Evolutionary conservation across 1,140 invertebrate species (phyloP), one percentile per base, ranked within the genome.

Genomic region (Caenorhabditis remanei): DNA sequence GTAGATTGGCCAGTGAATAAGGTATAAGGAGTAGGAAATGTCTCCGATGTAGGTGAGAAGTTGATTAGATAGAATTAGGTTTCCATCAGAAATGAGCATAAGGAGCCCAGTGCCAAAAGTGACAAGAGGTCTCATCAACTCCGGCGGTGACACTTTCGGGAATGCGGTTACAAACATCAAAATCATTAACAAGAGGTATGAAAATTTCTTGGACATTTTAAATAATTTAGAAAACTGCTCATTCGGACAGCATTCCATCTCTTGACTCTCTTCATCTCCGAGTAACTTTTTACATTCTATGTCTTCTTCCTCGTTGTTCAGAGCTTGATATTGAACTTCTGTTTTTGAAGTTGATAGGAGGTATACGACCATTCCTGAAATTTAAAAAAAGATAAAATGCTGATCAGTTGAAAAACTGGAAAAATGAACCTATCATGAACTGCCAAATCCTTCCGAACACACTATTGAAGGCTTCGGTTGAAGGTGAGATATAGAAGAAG

Each of bases 1-100:
- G 41, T 53, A 53, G 24, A 85, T 55, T 24, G 84, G 84, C 84
- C 84, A 85, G 21, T 85, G 84, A 8, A 85, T 50, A 3, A 85
- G 63, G 43, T 85, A 85, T 5, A 85, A 21, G 50, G 48, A 46
- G 24, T 85, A 85, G 8, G 84, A 85, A 32, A 85, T 85, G 16
- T 85, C 84, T 67, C 84, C 84, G 40, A 67, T 67, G 9, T 85
- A 67, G 14, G 84, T 67, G 0, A 85, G 43, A 67, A 85, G 4
- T 11, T 19, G 53, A 46, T 85, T 65, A 1, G 58, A 50, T 7
- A 85, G 46, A 11, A 85, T 50, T 4, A 65, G 43, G 41, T 41
- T 56, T 5, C 24, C 53, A 11, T 56, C 79, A 19, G 48, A 83
- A 16, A 83, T 32, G 1, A 83, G 79, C 21, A 83, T 83, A 14